These are phyloP conservation scores for Peromyscus leucopus DNA, from an alignment of 2,113 vertebrate genomes.

Conservation along the genomic window DNA sequence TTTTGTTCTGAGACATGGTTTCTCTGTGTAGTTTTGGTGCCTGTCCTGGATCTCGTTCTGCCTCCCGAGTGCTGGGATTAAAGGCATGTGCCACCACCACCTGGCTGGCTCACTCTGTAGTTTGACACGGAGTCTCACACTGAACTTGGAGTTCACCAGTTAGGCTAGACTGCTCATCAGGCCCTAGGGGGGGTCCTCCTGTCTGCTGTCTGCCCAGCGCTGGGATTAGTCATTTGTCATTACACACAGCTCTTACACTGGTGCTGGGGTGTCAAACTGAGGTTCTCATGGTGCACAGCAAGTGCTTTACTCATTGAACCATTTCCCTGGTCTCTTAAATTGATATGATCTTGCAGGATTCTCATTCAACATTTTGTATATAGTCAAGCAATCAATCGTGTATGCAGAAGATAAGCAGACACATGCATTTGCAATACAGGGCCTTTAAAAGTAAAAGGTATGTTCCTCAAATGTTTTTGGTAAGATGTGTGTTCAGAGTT, in stretches of 20 bases:
- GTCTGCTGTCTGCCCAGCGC: neutral
- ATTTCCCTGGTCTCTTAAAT: neutral
- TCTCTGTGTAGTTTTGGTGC: too few relatives aligned
- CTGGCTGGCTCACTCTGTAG: too few relatives aligned
- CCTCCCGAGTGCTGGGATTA: too few relatives aligned
- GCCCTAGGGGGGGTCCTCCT: neutral
- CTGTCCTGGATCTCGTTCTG: too few relatives aligned
- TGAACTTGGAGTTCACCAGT: neutral
- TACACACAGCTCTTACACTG: neutral
- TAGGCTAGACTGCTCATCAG: neutral
- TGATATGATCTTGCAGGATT: neutral
- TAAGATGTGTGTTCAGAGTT: neutral
- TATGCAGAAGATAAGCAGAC: conserved; percentile 52
- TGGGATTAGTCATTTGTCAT: neutral
- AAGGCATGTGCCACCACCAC: too few relatives aligned
- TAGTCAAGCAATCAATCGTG: neutral
- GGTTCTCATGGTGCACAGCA: neutral
- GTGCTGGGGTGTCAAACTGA: neutral
- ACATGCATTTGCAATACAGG: neutral
- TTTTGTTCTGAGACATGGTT: too few relatives aligned
- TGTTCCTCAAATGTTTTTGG: neutral
- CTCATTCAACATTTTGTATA: conserved; percentile 29
- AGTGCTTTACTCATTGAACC: neutral
- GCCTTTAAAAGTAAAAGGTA: neutral
- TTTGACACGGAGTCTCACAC: neutral